Evolutionary conservation across 2,888 invertebrate genomes (phyloP).

Genomic region (Griposia aprilina): DNA sequence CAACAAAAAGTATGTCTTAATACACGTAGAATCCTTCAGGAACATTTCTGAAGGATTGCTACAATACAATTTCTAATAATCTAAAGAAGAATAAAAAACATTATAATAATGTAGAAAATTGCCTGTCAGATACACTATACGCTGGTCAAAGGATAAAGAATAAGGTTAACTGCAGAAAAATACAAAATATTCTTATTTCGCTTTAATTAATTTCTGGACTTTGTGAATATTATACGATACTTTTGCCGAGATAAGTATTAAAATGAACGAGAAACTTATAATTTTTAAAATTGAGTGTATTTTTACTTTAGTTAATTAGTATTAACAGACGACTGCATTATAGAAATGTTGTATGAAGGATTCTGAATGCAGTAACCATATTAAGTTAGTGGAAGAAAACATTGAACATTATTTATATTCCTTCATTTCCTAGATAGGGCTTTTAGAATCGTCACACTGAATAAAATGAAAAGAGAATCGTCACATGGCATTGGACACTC

Average conservation of each 20-base stretch:
- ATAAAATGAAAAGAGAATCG: background rate
- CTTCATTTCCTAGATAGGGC: background rate
- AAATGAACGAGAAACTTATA: conserved; percentile 21
- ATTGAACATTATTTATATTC: background rate
- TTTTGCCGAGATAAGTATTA: conserved; percentile 39
- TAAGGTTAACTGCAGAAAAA: conserved; percentile 68
- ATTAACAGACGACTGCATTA: background rate
- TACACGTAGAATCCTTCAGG: background rate
- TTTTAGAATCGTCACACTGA: background rate
- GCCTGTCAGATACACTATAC: conserved; percentile 83
- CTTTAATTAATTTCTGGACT: conserved; percentile 68
- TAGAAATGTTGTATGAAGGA: background rate
- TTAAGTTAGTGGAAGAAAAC: background rate
- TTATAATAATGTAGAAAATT: conserved; percentile 84
- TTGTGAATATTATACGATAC: conserved; percentile 64
- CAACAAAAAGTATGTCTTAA: background rate
- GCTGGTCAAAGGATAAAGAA: conserved; percentile 82
- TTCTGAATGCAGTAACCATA: background rate
- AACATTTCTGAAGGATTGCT: conserved; percentile 6
- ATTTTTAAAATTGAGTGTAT: conserved; percentile 20
- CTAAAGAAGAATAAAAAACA: conserved; percentile 69
- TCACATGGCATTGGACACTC: conserved; percentile 10
- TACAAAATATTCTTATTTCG: conserved; percentile 61
- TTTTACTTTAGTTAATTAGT: conserved; percentile 44
- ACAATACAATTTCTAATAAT: conserved; percentile 27